Evolutionary conservation across 2,113 vertebrate genomes (phyloP), one percentile per base, ranked within the genome.

Genomic region (Thamnophis sirtalis): DNA sequence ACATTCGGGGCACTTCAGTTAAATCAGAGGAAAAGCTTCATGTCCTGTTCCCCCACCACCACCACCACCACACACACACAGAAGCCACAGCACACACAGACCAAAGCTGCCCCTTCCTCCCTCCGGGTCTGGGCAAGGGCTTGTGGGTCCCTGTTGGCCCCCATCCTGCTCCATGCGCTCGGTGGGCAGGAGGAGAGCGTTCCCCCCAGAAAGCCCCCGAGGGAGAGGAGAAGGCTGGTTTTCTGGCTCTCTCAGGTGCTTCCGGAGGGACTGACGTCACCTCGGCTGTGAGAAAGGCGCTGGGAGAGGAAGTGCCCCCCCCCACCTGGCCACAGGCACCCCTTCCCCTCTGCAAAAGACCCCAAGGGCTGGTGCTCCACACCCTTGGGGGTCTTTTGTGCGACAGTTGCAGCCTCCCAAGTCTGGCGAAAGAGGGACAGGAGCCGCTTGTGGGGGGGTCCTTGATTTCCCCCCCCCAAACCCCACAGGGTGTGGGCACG

Each of bases 301-400:
- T 0, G 0, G 19, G 93, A 54, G 56, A 91, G 19, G 33, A 22
- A 89, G 3, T 24, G 17, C 5, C 0, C 84, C 49, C 49, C 1
- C 54, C 5, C 87, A 85, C 84, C 88, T n/a, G 90, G 60, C 38
- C 17, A 8, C 50, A 91, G 56, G 22, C 89, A 3, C 86, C 92
- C 38, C 60, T 92, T 94, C 87, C 93, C 89, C 43, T 91, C 91
- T 3, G 0, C 1, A 48, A 92, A 88, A 89, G 58, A 86, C 88
- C 53, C 58, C 50, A 17, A 38, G 91, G 92, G 17, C 10, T 93
- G 91, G 84, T 50, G 94, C 38, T 80, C 49, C 92, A 43, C 9
- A 22, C 60, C 9, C 11, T n/a, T n/a, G n/a, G n/a, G n/a, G n/a
- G n/a, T n/a, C n/a, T n/a, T n/a, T n/a, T n/a, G 26, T 10, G 60